A percentile compares a stretch with the other conserved stretches of the same genome.
phyloP scores from a whole-genome alignment of 2,113 vertebrate genomes.

The Cochlearius cochlearius region DNA sequence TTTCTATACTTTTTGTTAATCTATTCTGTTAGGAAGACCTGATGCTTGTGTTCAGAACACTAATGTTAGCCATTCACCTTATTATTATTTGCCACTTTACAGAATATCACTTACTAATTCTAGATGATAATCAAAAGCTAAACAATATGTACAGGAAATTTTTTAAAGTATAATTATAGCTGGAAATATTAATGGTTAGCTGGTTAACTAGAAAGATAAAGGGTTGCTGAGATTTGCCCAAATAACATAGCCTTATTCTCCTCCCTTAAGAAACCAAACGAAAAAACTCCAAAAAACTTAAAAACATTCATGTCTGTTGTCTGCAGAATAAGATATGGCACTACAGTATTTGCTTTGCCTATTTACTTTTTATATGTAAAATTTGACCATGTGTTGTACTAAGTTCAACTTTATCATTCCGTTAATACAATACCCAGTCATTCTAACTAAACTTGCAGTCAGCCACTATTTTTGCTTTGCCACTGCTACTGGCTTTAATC shows the following conservation, averaged over 20 bases:
- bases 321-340: background rate
- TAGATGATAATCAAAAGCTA: background rate
- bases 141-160: background rate
- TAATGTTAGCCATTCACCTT: background rate
- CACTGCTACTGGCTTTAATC: background rate
- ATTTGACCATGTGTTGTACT: background rate
- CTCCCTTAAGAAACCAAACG: background rate
- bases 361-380: background rate
- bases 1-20: background rate
- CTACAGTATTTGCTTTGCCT: background rate
- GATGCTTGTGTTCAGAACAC: accelerated
- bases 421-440: background rate
- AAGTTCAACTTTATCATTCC: background rate
- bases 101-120: background rate
- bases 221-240: background rate
- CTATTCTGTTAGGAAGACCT: background rate
- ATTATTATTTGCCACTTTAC: background rate
- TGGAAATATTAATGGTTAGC: background rate
- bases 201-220: background rate
- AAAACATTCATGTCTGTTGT: background rate
- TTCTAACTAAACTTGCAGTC: background rate
- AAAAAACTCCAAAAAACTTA: background rate
- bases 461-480: background rate
- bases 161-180: background rate
- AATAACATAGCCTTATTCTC: background rate